phyloP scores from a whole-genome alignment of 1,140 invertebrate genomes.

The Antheraea pernyi region DNA sequence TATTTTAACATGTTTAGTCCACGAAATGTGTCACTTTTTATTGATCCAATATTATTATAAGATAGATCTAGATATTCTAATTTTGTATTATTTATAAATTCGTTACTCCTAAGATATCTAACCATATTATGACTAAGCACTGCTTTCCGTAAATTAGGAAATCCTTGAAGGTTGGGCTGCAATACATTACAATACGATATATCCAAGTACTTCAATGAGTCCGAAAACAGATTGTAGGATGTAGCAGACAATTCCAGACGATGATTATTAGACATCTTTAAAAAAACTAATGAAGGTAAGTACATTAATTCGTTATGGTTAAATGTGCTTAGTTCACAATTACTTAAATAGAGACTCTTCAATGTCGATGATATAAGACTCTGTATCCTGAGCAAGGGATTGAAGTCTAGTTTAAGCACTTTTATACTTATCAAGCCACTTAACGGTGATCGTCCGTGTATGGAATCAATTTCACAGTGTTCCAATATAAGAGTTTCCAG shows the following conservation, averaged over 20 bases:
- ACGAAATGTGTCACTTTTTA: slow-evolving; percentile 80
- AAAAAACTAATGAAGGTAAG: slow-evolving; percentile 70
- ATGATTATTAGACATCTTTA: slow-evolving; percentile 79
- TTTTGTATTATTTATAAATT: slow-evolving; percentile 81
- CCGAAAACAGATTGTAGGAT: slow-evolving; percentile 66
- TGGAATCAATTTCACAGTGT: slow-evolving; percentile 75
- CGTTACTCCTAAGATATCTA: slow-evolving; percentile 74
- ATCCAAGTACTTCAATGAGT: slow-evolving; percentile 80
- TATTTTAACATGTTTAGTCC: slow-evolving; percentile 78
- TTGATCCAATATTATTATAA: slow-evolving; percentile 79
- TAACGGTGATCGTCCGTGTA: slow-evolving; percentile 75
- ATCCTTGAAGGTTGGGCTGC: slow-evolving; percentile 79
- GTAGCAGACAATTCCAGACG: slow-evolving; percentile 67
- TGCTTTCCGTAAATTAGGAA: slow-evolving; percentile 80
- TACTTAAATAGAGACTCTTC: slow-evolving; percentile 79
- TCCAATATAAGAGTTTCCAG: slow-evolving; percentile 76
- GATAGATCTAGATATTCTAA: slow-evolving; percentile 84
- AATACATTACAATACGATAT: slow-evolving; percentile 83
- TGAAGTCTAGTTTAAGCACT: slow-evolving; percentile 76
- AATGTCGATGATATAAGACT: slow-evolving; percentile 76
- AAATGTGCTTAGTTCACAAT: slow-evolving; percentile 76
- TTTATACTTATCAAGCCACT: slow-evolving; percentile 77
- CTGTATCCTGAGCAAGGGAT: slow-evolving; percentile 73
- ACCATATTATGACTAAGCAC: slow-evolving; percentile 82
- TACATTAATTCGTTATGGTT: slow-evolving; percentile 71